Evolutionary conservation across 2,113 vertebrate genomes (phyloP).

Genomic region (Lampris incognitus): DNA sequence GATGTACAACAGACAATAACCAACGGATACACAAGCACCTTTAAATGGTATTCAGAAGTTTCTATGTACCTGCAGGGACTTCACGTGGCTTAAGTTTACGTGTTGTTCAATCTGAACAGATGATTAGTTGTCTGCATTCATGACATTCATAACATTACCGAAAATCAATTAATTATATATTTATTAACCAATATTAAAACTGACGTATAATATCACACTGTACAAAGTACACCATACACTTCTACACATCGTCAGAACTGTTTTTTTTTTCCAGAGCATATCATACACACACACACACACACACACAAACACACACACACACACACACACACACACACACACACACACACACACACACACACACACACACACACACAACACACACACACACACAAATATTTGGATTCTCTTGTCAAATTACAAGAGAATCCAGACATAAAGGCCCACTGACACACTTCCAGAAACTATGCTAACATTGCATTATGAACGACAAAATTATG

Average conservation of each 20-base stretch:
- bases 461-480: neutral
- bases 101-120: neutral
- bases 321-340: too few species aligned
- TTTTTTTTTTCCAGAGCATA: too few species aligned
- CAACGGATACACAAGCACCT: conserved; percentile 40
- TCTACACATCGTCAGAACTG: too few species aligned
- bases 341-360: too few species aligned
- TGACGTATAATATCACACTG: neutral
- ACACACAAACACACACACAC: too few species aligned
- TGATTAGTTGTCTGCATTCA: conserved; percentile 11
- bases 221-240: neutral
- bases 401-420: neutral
- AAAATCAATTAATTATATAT: neutral
- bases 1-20: conserved; percentile 54
- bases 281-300: too few species aligned
- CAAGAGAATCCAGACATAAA: neutral
- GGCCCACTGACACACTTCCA: neutral
- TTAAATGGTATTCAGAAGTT: conserved; percentile 47
- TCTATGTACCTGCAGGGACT: conserved; percentile 26
- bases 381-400: neutral
- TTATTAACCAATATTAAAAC: conserved; percentile 34
- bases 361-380: too few species aligned
- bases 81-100: neutral
- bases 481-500: neutral
- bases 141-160: neutral